These are phyloP conservation scores for Platynereis dumerilii DNA, from an alignment of 2,888 invertebrate species.

Conservation along the genomic window DNA sequence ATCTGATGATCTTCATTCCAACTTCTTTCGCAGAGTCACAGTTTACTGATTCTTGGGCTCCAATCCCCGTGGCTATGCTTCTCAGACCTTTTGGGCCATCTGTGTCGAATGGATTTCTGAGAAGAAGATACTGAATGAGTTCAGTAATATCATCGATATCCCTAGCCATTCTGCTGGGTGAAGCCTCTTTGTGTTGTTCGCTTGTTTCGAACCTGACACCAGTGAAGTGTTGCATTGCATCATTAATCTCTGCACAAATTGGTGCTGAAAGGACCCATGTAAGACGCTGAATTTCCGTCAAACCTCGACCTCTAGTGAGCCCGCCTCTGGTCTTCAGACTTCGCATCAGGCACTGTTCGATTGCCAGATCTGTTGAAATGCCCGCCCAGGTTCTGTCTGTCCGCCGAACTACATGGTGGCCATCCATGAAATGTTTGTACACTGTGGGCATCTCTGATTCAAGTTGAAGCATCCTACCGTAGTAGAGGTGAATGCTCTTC, in stretches of 20 bases:
- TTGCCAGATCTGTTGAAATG: slow-evolving; percentile 42
- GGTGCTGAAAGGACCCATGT: slow-evolving; percentile 36
- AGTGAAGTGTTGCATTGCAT: slow-evolving; percentile 32
- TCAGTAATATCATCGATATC: slow-evolving; percentile 33
- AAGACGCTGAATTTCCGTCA: slow-evolving; percentile 28
- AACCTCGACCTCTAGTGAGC: slow-evolving; percentile 22
- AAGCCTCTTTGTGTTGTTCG: slow-evolving; percentile 30
- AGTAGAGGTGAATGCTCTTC: slow-evolving; percentile 41
- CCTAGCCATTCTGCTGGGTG: slow-evolving; percentile 23
- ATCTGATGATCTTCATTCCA: slow-evolving; percentile 32
- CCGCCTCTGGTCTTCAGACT: slow-evolving; percentile 41
- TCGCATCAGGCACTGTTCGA: slow-evolving; percentile 44
- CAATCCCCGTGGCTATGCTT: slow-evolving; percentile 41
- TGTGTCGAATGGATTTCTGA: slow-evolving; percentile 35
- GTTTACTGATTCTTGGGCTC: slow-evolving; percentile 37
- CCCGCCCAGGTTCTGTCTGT: slow-evolving; percentile 43
- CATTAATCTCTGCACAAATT: slow-evolving; percentile 31
- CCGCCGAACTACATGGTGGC: slow-evolving; percentile 32
- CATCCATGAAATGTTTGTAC: slow-evolving; percentile 28
- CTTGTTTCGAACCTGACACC: slow-evolving; percentile 13
- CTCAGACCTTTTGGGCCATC: slow-evolving; percentile 28
- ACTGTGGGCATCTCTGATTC: slow-evolving; percentile 36
- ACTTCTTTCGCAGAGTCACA: slow-evolving; percentile 34
- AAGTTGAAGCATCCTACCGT: slow-evolving; percentile 41
- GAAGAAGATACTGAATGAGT: slow-evolving; percentile 29